Evolutionary conservation across 1,140 invertebrate species (phyloP), one percentile per base, ranked within the genome.

Genomic region (Sarcophaga peregrina): DNA sequence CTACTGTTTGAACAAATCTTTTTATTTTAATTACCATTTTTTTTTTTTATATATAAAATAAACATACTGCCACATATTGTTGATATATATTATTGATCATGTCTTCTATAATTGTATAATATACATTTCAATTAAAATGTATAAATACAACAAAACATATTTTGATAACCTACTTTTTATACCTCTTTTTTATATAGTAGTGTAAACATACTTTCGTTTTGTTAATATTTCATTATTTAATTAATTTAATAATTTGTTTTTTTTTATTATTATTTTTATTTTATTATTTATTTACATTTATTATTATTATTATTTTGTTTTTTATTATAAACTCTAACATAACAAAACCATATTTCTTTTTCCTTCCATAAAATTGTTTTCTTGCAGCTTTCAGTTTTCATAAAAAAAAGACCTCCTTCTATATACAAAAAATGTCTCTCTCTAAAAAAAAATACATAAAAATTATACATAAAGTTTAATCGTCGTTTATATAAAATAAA

Each of bases 341-440:
- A 76, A 76, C 74, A 46, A 76, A 48, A 47, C 46, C 74, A 76
- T 76, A 76, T 76, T 76, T 76, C 74, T 76, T 76, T 76, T 76
- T 68, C 74, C 74, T 76, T 76, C 74, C 74, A 76, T 76, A 76
- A 76, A 47, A 76, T 76, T 76, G 15, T 17, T 76, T 76, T 76
- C 74, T 76, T 76, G 74, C 74, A 76, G 74, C 74, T 47, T 48
- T 47, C 45, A 76, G 46, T 46, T 75, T 75, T 75, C n/a, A 47
- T 46, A 73, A 25, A 73, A 15, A 46, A 75, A 75, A 75, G 73
- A 75, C 73, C 25, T 10, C 9, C 52, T 46, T 13, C 25, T 47
- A 45, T 13, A 15, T 37, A 37, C 37, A 74, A 47, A 45, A 47
- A 46, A 46, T 45, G 73, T 75, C 45, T 75, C 37, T 75, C 37